phyloP scores from a whole-genome alignment of 2,797 vertebrate species.

The Phrynocephalus forsythii region DNA sequence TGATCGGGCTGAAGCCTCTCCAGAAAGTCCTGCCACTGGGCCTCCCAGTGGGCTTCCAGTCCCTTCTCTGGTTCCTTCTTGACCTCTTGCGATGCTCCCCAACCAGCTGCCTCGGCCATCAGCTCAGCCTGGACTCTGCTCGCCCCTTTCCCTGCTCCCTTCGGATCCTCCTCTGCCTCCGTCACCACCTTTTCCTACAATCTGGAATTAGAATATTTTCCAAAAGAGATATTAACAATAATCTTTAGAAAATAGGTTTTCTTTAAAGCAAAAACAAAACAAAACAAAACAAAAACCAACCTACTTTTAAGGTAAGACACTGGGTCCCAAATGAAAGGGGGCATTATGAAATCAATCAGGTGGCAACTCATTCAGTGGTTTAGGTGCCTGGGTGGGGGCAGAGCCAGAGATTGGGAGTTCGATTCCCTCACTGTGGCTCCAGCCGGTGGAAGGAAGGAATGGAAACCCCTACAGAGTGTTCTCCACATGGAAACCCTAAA shows the following conservation, averaged over 20 bases:
- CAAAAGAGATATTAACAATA: too few species aligned
- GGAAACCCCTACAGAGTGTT: too few species aligned
- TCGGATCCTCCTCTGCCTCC: not conserved
- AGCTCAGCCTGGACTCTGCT: not conserved
- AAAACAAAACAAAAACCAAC: too few species aligned
- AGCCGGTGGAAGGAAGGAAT: too few species aligned
- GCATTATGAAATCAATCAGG: too few species aligned
- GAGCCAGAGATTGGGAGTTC: too few species aligned
- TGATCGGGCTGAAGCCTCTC: not conserved
- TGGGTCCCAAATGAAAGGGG: not conserved
- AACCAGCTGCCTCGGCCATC: not conserved
- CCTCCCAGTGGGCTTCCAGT: not conserved
- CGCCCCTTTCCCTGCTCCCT: not conserved
- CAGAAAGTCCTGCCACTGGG: not conserved
- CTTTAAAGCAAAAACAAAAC: too few species aligned
- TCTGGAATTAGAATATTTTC: not conserved
- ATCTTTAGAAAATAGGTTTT: too few species aligned
- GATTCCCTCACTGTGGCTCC: too few species aligned
- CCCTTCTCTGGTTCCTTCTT: not conserved
- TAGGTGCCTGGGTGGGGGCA: too few species aligned
- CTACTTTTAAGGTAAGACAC: not conserved
- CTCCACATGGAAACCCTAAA: too few species aligned
- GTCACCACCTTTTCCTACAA: not conserved
- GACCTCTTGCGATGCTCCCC: not conserved
- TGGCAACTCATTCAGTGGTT: too few species aligned